These are phyloP conservation scores for Poeciliopsis turrubarensis DNA, from an alignment of 2,113 vertebrate genomes.

Conservation along the genomic window DNA sequence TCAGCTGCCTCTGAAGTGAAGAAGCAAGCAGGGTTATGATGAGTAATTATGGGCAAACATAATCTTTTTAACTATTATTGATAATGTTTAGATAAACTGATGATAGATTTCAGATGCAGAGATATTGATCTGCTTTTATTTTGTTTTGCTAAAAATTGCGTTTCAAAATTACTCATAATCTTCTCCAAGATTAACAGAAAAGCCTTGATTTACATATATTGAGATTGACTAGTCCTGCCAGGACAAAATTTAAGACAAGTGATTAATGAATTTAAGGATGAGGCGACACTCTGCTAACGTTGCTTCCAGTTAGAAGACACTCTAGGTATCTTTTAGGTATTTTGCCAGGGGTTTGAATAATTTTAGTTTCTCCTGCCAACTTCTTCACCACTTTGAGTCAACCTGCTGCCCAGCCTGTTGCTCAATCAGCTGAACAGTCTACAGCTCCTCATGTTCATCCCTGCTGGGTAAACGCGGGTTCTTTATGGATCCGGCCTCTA, in stretches of 20 bases:
- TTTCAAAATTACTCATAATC: neutral
- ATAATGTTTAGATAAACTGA: neutral
- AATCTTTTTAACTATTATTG: too few relatives aligned
- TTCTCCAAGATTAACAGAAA: too few relatives aligned
- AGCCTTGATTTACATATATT: too few relatives aligned
- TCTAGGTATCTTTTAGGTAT: too few relatives aligned
- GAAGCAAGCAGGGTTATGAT: neutral
- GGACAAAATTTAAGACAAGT: too few relatives aligned
- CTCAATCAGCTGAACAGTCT: neutral
- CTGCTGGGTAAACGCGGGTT: neutral
- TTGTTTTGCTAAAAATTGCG: neutral
- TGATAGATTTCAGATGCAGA: neutral
- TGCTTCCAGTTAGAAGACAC: too few relatives aligned
- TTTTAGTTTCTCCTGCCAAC: neutral
- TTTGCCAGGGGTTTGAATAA: too few relatives aligned
- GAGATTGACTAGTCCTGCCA: too few relatives aligned
- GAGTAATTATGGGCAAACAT: neutral
- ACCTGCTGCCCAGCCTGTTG: neutral
- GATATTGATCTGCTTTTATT: neutral
- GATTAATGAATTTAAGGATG: too few relatives aligned
- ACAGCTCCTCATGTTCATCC: neutral
- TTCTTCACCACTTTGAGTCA: neutral
- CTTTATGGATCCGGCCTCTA: constrained; percentile 41
- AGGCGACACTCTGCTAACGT: too few relatives aligned
- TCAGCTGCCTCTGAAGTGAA: neutral